A percentile compares a stretch with the other conserved stretches of the same genome.
These are phyloP conservation scores for Geococcyx californianus DNA, from an alignment of 2,113 vertebrate genomes.

Conservation along the genomic window DNA sequence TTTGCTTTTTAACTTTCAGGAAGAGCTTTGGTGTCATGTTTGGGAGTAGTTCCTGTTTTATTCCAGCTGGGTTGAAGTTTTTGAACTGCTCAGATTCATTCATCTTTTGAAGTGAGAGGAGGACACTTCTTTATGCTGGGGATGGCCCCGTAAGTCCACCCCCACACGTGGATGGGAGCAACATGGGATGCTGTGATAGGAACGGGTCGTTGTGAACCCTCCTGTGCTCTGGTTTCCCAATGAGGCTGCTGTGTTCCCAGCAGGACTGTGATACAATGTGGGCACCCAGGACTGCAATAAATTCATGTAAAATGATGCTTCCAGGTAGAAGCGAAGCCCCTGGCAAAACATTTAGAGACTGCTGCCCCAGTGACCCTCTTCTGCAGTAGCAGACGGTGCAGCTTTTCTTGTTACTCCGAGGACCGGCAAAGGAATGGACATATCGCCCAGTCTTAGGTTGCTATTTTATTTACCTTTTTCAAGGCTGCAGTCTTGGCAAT, in stretches of 20 bases:
- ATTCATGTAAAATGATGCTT: background rate
- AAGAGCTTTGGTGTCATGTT: background rate
- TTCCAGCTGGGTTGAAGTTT: background rate
- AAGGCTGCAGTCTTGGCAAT: background rate
- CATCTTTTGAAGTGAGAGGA: background rate
- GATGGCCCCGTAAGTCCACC: background rate
- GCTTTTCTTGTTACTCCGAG: background rate
- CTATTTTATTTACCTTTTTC: background rate
- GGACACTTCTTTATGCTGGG: background rate
- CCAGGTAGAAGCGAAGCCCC: background rate
- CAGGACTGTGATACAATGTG: background rate
- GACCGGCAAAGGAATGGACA: background rate
- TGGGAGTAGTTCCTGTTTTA: background rate
- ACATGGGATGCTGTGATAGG: background rate
- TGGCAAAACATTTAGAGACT: background rate
- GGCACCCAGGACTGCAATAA: background rate
- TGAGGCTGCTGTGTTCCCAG: background rate
- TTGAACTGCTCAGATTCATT: background rate
- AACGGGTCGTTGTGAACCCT: background rate
- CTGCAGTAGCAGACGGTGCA: background rate
- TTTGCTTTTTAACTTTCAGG: constrained; percentile 28
- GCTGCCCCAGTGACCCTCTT: background rate
- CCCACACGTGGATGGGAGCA: fast-evolving
- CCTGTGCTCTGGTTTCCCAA: background rate
- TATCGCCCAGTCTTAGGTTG: background rate